Evolutionary conservation across 2,797 vertebrate species (phyloP).

Genomic region (Neosilurus hyrtlii): DNA sequence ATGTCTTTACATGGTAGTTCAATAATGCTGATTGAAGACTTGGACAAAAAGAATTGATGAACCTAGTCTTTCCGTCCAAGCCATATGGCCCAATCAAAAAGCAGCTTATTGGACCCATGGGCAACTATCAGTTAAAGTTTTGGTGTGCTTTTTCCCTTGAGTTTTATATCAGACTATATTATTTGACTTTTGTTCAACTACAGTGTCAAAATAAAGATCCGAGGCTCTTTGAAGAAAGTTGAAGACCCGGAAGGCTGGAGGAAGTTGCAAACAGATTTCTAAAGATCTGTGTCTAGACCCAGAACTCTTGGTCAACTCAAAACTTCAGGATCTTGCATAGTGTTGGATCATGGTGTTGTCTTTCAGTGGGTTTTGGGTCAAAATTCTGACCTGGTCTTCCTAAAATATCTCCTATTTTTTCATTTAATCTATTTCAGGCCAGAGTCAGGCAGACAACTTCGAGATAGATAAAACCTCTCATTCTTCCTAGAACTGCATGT

Average conservation of each 20-base stretch:
- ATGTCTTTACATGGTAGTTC: neutral
- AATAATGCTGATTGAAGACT: neutral
- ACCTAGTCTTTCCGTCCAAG: neutral
- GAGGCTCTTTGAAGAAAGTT: neutral
- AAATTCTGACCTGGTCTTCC: neutral
- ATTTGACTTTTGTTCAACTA: too few relatives aligned
- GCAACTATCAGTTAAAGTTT: neutral
- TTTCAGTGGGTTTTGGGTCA: constrained; percentile 1
- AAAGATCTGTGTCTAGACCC: neutral
- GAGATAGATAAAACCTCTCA: neutral
- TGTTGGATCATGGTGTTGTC: neutral
- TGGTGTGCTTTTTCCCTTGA: neutral
- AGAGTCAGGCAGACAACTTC: neutral
- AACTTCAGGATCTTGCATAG: too few relatives aligned
- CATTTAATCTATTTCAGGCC: neutral
- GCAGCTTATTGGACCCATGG: neutral
- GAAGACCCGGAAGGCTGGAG: neutral
- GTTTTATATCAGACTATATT: neutral
- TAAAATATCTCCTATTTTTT: neutral
- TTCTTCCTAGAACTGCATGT: neutral
- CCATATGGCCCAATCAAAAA: neutral
- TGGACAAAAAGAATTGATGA: neutral
- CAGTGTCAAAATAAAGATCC: neutral
- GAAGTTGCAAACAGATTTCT: neutral
- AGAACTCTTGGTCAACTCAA: neutral